Percentiles rank a stretch among this genome's conserved stretches.
phyloP scores from a whole-genome alignment of 1,140 invertebrate species.

The Macrosteles quadrilineatus region DNA sequence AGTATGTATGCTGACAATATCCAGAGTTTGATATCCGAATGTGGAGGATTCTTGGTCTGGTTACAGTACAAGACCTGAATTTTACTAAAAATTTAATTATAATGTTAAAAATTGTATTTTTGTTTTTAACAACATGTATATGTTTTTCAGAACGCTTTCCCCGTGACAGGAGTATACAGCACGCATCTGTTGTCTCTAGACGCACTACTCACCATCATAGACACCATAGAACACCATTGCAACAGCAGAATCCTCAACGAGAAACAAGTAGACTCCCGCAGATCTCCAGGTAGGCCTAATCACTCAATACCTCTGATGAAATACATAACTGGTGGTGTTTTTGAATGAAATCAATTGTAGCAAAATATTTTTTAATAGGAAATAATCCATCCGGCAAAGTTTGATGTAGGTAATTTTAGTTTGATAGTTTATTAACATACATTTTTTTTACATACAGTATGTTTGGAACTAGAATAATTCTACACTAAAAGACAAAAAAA shows the following conservation, averaged over 20 bases:
- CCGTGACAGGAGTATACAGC: conserved; percentile 81
- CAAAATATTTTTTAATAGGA: neutral
- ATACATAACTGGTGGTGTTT: too few relatives aligned
- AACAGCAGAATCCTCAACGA: conserved; percentile 52
- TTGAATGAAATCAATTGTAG: neutral
- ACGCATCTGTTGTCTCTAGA: conserved; percentile 93
- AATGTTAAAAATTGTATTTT: too few relatives aligned
- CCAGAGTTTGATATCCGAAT: conserved; percentile 80
- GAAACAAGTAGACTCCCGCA: conserved; percentile 30
- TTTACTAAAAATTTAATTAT: too few relatives aligned
- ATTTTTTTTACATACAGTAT: too few relatives aligned
- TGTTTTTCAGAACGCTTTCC: conserved; percentile 75
- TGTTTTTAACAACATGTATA: too few relatives aligned
- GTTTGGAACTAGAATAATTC: too few relatives aligned
- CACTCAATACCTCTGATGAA: neutral
- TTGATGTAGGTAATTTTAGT: neutral
- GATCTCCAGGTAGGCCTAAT: neutral
- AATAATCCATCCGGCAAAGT: neutral
- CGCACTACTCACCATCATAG: conserved; percentile 89
- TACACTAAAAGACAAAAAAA: too few relatives aligned
- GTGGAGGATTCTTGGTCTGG: conserved; percentile 86
- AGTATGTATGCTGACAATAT: too few relatives aligned
- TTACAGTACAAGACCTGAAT: conserved; percentile 96
- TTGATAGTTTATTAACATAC: too few relatives aligned
- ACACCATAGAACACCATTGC: conserved; percentile 86